phyloP scores from a whole-genome alignment of 2,113 vertebrate genomes.

The Carettochelys insculpta region DNA sequence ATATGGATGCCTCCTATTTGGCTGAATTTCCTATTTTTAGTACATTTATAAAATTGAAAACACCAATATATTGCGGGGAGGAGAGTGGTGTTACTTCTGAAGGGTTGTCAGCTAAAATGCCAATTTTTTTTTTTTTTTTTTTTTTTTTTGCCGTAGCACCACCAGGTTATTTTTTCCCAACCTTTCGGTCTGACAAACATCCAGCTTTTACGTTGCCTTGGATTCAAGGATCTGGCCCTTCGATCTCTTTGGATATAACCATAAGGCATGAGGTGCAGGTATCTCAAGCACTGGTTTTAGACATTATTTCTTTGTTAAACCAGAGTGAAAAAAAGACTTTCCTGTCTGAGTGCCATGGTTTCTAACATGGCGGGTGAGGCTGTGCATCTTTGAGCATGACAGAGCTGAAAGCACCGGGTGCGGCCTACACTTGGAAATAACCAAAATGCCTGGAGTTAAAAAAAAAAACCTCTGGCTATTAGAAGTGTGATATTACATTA shows the following conservation, averaged over 20 bases:
- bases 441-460: not conserved
- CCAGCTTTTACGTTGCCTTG: not conserved
- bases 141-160: not conserved
- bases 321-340: not conserved
- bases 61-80: not conserved
- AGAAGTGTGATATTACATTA: not conserved
- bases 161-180: not conserved
- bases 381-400: conserved; percentile 17
- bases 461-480: not conserved
- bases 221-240: not conserved
- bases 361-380: not conserved
- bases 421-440: conserved; percentile 9
- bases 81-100: not conserved
- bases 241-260: not conserved
- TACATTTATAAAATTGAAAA: not conserved
- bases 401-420: conserved; percentile 36
- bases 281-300: not conserved
- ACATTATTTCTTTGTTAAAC: not conserved
- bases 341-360: not conserved
- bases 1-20: not conserved
- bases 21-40: not conserved
- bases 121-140: too few species aligned
- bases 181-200: not conserved
- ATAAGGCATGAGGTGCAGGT: not conserved
- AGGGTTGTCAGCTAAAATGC: not conserved